Conservation (phyloP, 2,113 vertebrate genomes). For the Nasalis larvatus region DNA sequence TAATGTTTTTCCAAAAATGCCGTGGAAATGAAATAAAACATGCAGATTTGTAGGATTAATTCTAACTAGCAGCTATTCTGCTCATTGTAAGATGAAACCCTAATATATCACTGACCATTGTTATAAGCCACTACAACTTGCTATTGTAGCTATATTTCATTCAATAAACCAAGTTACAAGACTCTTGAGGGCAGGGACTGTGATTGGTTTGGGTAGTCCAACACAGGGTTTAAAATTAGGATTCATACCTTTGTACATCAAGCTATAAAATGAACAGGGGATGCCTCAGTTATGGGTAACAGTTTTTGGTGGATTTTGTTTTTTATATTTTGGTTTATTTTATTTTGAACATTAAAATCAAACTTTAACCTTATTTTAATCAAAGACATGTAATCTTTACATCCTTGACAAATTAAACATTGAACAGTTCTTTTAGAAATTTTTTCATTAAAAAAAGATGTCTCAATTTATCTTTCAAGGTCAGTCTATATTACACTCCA, state of each 20-base stretch:
- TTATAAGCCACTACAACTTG: neutral
- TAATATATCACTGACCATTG: neutral
- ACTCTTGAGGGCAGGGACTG: neutral
- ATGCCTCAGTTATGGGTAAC: neutral
- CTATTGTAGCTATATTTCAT: neutral
- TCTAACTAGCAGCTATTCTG: neutral
- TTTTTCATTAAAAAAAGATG: constrained; percentile 4
- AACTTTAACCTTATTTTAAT: neutral
- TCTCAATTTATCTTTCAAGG: constrained; percentile 55
- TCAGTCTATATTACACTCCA: constrained; percentile 55
- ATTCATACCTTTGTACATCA: neutral
- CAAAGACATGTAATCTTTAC: neutral
- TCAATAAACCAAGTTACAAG: neutral
- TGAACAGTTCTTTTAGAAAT: constrained; percentile 33
- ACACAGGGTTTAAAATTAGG: neutral
- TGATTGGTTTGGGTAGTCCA: neutral
- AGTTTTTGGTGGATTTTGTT: neutral
- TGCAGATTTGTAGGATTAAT: neutral
- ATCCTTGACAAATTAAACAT: constrained; percentile 12
- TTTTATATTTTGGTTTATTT: neutral
- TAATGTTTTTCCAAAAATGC: neutral
- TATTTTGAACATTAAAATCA: neutral
- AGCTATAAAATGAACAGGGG: neutral
- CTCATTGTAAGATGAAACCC: neutral
- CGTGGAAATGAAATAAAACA: neutral